Percentiles rank a stretch among this genome's conserved stretches.
Conservation (phyloP, 2,888 invertebrate genomes). For the Elmis aenea region DNA sequence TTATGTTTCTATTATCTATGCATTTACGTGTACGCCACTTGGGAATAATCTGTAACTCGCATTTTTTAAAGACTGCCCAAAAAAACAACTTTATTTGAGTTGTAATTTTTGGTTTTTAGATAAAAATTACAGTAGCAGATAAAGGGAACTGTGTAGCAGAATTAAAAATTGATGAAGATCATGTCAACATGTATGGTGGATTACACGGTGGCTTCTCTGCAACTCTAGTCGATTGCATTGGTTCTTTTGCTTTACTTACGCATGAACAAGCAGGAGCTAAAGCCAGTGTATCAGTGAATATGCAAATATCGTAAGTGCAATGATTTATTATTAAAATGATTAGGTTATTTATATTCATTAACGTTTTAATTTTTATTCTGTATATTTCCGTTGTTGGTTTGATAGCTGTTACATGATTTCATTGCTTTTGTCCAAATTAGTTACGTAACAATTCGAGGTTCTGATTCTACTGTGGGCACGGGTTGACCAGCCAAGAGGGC, state of each 20-base stretch:
- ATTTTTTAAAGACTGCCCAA: too few relatives aligned
- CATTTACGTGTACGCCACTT: too few relatives aligned
- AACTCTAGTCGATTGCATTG: constrained; percentile 71
- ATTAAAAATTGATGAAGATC: constrained; percentile 67
- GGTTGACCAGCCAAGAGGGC: too few relatives aligned
- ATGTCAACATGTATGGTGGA: constrained; percentile 67
- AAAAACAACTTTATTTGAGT: neutral
- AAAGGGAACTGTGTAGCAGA: constrained; percentile 71
- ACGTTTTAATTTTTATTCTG: too few relatives aligned
- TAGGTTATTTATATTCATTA: constrained; percentile 71
- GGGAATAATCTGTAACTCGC: too few relatives aligned
- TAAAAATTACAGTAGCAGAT: constrained; percentile 49
- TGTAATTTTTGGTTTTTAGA: constrained; percentile 24
- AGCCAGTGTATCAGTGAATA: constrained; percentile 75
- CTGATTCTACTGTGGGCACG: too few relatives aligned
- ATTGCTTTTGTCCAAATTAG: too few relatives aligned
- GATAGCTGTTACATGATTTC: too few relatives aligned
- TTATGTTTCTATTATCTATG: too few relatives aligned
- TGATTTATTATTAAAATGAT: constrained; percentile 22
- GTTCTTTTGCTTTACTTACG: constrained; percentile 73
- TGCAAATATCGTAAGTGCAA: constrained; percentile 67
- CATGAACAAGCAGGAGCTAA: constrained; percentile 48
- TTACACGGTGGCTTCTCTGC: constrained; percentile 85
- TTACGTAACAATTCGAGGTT: too few relatives aligned
- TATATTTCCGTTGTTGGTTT: too few relatives aligned